phyloP scores from a whole-genome alignment of 1,140 invertebrate species.

The Palaemon carinicauda region DNA sequence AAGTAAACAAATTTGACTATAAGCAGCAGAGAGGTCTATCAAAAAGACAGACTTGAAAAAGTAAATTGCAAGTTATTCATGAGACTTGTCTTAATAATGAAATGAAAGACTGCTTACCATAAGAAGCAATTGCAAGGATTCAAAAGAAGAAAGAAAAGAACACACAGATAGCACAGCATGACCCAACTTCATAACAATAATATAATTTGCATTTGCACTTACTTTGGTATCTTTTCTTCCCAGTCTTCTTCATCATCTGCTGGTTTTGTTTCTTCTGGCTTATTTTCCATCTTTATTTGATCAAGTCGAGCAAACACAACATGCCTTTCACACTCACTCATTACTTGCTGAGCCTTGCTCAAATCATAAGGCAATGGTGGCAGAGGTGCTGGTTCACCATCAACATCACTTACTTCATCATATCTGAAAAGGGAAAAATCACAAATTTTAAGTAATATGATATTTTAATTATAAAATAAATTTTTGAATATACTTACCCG shows the following conservation, averaged over 20 bases:
- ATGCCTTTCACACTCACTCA: conserved; percentile 79
- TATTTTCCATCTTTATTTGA: conserved; percentile 69
- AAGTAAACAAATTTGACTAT: no score
- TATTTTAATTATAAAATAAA: no score
- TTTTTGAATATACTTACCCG: no score
- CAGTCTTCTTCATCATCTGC: conserved; percentile 30
- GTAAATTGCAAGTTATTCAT: no score
- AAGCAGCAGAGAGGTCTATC: no score
- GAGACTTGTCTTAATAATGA: no score
- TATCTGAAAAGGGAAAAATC: neutral
- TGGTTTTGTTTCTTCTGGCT: conserved; percentile 21
- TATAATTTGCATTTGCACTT: neutral
- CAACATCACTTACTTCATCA: conserved; percentile 62
- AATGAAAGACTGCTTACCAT: no score
- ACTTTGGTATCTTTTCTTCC: conserved; percentile 52
- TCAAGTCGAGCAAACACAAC: conserved; percentile 72
- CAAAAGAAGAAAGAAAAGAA: no score
- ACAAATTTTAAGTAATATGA: no score
- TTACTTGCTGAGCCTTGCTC: conserved; percentile 71
- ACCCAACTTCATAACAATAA: neutral
- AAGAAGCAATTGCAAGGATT: no score
- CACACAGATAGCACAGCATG: no score
- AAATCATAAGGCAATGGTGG: conserved; percentile 71
- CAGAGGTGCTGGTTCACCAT: conserved; percentile 66
- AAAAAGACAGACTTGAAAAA: no score